Percentiles rank a stretch among this genome's conserved stretches.
phyloP scores from a whole-genome alignment of 2,888 invertebrate species.

The Polydrusus pterygomalis region DNA sequence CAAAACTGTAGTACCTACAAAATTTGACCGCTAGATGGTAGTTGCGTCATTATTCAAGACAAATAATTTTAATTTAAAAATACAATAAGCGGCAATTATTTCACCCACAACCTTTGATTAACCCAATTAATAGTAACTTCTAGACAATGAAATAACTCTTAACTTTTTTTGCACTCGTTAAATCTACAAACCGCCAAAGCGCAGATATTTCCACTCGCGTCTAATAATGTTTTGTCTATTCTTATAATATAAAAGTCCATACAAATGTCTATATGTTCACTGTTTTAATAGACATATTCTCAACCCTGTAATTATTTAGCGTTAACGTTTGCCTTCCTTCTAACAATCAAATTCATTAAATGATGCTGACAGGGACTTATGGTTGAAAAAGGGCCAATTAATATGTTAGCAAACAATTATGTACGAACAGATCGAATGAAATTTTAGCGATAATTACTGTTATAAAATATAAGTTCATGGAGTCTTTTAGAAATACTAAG shows the following conservation, averaged over 20 bases:
- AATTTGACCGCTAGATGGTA: no score
- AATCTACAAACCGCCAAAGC: background rate
- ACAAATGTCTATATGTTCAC: background rate
- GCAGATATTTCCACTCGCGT: background rate
- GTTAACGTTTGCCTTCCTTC: constrained; percentile 1
- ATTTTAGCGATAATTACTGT: background rate
- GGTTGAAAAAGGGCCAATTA: constrained; percentile 20
- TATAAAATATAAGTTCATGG: background rate
- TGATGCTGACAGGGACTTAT: constrained; percentile 15
- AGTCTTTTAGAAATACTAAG: no score
- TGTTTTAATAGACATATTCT: constrained; percentile 15
- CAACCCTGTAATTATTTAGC: constrained; percentile 10
- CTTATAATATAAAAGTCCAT: constrained; percentile 1
- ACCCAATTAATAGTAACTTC: no score
- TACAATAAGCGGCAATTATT: no score
- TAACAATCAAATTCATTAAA: constrained; percentile 4
- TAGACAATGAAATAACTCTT: background rate
- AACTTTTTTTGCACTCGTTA: background rate
- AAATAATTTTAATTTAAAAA: no score
- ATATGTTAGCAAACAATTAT: constrained; percentile 21
- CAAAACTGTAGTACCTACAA: no score
- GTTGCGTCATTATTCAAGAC: no score
- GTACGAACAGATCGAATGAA: background rate
- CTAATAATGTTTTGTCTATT: background rate
- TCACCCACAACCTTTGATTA: no score